These are phyloP conservation scores for Cremastinae sp. DNA, from an alignment of 2,888 invertebrate genomes.

Conservation along the genomic window DNA sequence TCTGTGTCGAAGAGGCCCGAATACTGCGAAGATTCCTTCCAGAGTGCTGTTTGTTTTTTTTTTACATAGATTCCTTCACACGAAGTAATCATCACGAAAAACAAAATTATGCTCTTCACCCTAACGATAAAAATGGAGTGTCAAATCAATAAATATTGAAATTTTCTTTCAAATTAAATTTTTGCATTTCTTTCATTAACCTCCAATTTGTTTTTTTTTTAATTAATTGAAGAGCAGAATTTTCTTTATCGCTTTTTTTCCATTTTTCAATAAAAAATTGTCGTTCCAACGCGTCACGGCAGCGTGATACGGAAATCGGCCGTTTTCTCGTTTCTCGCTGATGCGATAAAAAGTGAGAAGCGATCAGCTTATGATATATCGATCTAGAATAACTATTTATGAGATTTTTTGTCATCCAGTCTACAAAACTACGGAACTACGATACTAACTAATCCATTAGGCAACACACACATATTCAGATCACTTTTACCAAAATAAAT, in stretches of 20 bases:
- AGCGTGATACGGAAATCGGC: constrained; percentile 49
- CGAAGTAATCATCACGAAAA: not conserved
- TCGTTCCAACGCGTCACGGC: constrained; percentile 59
- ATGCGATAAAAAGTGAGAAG: constrained; percentile 58
- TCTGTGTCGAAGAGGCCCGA: constrained; percentile 38
- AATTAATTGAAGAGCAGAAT: constrained; percentile 12
- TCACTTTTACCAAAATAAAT: not conserved
- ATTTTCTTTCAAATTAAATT: not conserved
- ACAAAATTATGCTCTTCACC: constrained; percentile 29
- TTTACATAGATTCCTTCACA: not conserved
- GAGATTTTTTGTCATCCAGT: constrained; percentile 41
- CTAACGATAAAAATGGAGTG: not conserved
- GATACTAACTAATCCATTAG: constrained; percentile 47
- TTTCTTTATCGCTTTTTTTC: constrained; percentile 29
- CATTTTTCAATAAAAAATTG: constrained; percentile 50
- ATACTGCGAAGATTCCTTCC: constrained; percentile 57
- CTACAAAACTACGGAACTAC: constrained; percentile 57
- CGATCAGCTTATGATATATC: constrained; percentile 51
- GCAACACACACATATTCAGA: constrained; percentile 47
- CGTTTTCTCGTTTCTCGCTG: constrained; percentile 34
- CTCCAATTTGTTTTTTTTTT: not conserved
- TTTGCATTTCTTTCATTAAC: not conserved
- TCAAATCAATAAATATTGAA: not conserved
- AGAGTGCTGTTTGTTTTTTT: constrained; percentile 49
- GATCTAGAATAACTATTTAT: constrained; percentile 31